Evolutionary conservation across 2,888 invertebrate genomes (phyloP), one percentile per base, ranked within the genome.

Genomic region (Hypselothyrea guttata): DNA sequence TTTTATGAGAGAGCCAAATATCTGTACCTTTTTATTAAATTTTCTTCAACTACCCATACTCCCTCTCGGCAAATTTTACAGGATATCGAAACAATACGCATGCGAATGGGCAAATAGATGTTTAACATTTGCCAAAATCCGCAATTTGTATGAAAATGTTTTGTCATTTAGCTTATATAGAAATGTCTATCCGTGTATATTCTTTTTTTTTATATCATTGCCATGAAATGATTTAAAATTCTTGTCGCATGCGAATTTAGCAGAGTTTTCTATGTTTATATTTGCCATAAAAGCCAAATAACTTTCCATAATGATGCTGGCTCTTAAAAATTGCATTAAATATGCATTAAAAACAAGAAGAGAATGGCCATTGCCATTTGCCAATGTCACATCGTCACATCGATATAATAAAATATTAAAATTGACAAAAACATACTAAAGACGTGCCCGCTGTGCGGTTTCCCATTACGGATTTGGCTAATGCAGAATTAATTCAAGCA

Each of bases 241-340:
- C 78, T 52, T 60, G 74, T 81, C 81, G 66, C 78, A 81, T 69
- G 78, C 75, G 72, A 69, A 53, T 72, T 76, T 74, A 8, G 47
- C 31, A 51, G 57, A 49, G 54, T 68, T 71, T 77, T 75, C 63
- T 66, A 81, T 77, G 77, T 77, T 77, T 76, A 79, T 77, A 79
- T 77, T 76, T 77, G 72, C 70, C 72, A 57, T 78, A 73, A 81
- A 79, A 77, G 68, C 62, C 60, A 38, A 73, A 76, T 78, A 66
- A 67, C 62, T 71, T 71, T 37, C 60, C 52, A 54, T 73, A 78
- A 77, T 75, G 73, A 37, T 59, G 18, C 46, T 47, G 42, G 58
- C 54, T 63, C 72, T 61, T 75, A 78, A 78, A 71, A 77, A 78
- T 77, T 78, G 81, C 81, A 82, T 82, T 81, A 75, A 83, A 71